Conservation (phyloP, 2,113 vertebrate species). For the Mixornis gularis region DNA sequence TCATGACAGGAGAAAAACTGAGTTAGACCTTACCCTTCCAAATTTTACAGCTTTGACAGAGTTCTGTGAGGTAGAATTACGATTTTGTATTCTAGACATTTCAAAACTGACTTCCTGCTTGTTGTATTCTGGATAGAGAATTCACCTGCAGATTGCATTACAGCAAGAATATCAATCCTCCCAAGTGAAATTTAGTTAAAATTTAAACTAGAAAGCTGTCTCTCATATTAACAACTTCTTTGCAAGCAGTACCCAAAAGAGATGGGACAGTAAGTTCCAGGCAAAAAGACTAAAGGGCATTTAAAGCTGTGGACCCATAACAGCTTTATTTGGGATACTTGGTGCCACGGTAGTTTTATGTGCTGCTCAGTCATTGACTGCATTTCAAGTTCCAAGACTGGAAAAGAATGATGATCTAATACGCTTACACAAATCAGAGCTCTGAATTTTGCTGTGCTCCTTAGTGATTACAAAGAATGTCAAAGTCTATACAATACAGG, state of each 20-base stretch:
- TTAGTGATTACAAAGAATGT: background rate
- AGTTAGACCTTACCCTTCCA: background rate
- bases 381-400: background rate
- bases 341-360: background rate
- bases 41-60: background rate
- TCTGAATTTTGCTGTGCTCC: background rate
- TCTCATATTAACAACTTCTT: background rate
- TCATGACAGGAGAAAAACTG: background rate
- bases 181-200: background rate
- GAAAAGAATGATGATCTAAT: background rate
- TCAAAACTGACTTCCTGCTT: background rate
- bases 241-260: background rate
- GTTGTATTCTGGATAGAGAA: background rate
- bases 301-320: background rate
- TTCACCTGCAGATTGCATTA: background rate
- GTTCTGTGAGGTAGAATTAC: background rate
- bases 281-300: background rate
- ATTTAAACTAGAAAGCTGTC: background rate
- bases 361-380: background rate
- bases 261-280: background rate
- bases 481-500: background rate
- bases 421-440: background rate
- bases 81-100: background rate
- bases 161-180: background rate
- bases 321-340: background rate